Evolutionary conservation across 1,140 invertebrate species (phyloP).

Genomic region (Zaprionus taronus): DNA sequence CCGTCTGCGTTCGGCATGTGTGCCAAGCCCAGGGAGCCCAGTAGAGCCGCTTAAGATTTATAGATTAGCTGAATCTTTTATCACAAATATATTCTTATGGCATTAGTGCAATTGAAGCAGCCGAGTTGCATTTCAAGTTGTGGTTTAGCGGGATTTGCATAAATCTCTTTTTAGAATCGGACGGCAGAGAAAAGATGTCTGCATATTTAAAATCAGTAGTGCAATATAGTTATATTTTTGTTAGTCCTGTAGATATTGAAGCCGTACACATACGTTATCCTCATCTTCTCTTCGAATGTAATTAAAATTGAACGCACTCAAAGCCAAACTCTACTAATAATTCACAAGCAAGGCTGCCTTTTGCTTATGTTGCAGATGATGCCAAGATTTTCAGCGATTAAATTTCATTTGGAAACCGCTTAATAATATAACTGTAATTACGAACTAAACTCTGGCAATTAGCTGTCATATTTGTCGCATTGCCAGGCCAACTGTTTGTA

Average conservation of each 20-base stretch:
- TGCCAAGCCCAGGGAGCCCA: neutral
- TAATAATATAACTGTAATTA: neutral
- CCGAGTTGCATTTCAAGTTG: neutral
- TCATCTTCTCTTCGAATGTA: too few relatives aligned
- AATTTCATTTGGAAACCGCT: neutral
- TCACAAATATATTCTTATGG: constrained; percentile 8
- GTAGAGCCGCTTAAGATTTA: constrained; percentile 26
- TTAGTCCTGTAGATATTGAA: too few relatives aligned
- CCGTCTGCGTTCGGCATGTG: neutral
- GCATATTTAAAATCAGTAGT: too few relatives aligned
- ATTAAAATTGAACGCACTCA: too few relatives aligned
- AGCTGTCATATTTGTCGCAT: constrained; percentile 9
- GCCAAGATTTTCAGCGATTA: too few relatives aligned
- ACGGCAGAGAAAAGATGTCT: too few relatives aligned
- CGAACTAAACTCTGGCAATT: constrained; percentile 10
- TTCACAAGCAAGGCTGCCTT: too few relatives aligned
- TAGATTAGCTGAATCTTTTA: constrained; percentile 33
- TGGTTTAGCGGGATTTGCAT: neutral
- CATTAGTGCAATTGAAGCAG: constrained; percentile 3
- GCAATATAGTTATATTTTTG: too few relatives aligned
- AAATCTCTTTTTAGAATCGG: neutral
- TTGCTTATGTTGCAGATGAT: too few relatives aligned
- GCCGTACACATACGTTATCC: too few relatives aligned
- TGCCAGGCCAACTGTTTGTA: neutral
- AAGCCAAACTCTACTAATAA: too few relatives aligned